phyloP scores from a whole-genome alignment of 2,113 vertebrate genomes.

The Alexandromys fortis region DNA sequence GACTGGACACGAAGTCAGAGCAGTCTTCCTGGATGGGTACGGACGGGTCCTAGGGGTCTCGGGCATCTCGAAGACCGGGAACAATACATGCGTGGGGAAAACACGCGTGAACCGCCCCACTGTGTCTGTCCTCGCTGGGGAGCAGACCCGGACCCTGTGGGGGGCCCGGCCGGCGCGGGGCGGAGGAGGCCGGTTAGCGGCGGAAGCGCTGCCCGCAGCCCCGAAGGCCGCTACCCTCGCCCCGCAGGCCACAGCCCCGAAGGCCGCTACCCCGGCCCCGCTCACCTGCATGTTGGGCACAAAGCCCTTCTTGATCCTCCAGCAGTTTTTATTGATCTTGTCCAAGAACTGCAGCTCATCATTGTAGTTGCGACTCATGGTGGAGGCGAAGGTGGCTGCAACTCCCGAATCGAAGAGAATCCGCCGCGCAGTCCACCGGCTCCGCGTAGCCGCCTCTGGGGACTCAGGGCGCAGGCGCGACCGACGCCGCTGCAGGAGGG shows the following conservation, averaged over 20 bases:
- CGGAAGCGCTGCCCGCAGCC: not conserved
- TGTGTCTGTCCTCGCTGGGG: not conserved
- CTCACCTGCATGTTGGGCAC: conserved; percentile 98
- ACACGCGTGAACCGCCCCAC: not conserved
- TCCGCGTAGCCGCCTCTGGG: rapidly evolving
- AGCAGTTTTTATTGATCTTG: conserved; percentile 92
- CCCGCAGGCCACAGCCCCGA: no score
- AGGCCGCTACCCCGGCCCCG: not conserved
- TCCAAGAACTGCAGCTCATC: conserved; percentile 97
- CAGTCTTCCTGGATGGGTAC: not conserved
- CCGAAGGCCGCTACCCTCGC: not conserved
- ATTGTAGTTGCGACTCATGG: conserved; percentile 97
- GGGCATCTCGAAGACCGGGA: no score
- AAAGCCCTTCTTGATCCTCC: conserved; percentile 97
- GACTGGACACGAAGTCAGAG: not conserved
- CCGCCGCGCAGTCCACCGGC: not conserved
- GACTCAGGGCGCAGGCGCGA: conserved; percentile 46
- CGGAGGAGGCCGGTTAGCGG: no score
- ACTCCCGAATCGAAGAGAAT: not conserved
- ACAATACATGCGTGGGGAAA: not conserved
- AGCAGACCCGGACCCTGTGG: not conserved
- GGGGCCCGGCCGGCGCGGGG: rapidly evolving
- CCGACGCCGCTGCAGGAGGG: rapidly evolving
- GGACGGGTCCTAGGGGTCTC: not conserved
- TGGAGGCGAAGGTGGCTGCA: not conserved